Evolutionary conservation across 2,797 vertebrate genomes (phyloP).

Genomic region (Novumbra hubbsi): DNA sequence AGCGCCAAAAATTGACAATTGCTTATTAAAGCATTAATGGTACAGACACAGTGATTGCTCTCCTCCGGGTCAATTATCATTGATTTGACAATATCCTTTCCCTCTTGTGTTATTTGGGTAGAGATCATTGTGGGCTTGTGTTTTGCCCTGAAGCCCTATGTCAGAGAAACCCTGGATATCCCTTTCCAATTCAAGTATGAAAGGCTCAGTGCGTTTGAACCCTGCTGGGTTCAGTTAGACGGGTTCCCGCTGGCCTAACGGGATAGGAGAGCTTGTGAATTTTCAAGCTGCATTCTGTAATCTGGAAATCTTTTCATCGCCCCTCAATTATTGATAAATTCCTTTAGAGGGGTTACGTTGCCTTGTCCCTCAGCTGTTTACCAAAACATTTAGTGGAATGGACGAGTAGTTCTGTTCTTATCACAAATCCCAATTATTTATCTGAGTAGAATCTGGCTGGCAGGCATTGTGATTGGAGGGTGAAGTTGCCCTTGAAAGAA

Average conservation of each 20-base stretch:
- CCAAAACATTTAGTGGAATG: not conserved
- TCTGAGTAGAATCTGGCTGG: not conserved
- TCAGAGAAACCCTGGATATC: slow-evolving; percentile 28
- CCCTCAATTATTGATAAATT: not conserved
- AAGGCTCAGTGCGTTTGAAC: slow-evolving; percentile 35
- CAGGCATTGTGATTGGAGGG: not conserved
- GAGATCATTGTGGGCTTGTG: slow-evolving; percentile 43
- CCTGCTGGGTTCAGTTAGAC: slow-evolving; percentile 25
- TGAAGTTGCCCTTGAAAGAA: not conserved
- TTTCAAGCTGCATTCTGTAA: not conserved
- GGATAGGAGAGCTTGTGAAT: not conserved
- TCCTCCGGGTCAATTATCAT: slow-evolving; percentile 65
- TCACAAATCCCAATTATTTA: not conserved
- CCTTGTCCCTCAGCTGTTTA: not conserved
- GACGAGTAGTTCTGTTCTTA: not conserved
- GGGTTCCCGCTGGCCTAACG: not conserved
- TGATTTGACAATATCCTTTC: slow-evolving; percentile 44
- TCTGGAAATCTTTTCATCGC: not conserved
- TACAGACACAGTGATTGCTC: slow-evolving; percentile 50
- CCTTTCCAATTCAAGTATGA: slow-evolving; percentile 43
- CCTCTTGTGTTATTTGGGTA: slow-evolving; percentile 41
- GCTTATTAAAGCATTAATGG: slow-evolving; percentile 69
- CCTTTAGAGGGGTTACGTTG: not conserved
- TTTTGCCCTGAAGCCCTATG: slow-evolving; percentile 31
- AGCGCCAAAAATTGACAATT: slow-evolving; percentile 57